Base-by-base conservation (phyloP, 2,113 vertebrate species). In the Bungarus multicinctus region DNA sequence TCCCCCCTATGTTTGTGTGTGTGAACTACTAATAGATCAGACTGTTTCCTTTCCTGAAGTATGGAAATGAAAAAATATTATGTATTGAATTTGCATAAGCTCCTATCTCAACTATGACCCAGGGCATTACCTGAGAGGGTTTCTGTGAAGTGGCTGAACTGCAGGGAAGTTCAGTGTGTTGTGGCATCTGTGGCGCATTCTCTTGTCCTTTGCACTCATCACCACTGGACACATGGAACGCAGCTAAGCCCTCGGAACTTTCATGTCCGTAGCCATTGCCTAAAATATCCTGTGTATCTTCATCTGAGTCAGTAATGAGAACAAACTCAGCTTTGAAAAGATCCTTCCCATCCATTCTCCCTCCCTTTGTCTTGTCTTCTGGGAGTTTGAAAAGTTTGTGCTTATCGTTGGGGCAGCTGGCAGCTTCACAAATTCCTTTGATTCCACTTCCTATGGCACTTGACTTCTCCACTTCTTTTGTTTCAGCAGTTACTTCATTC, bases 301-400 rank as follows among this genome's bases (percentile, higher is more conserved):
- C 98, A 90, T 96, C 97, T 0, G 97, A 97, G 94, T 99, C 98
- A 30, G 97, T 98, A 94, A 99, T 97, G 93, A 98, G 97, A 94
- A 99, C 98, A 95, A 98, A 98, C 90, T 99, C 98, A 3, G 98
- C 98, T 97, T 98, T 98, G 93, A 98, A 99, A 94, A 98, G 97
- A 86, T 98, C 97, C 91, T 97, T 95, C 87, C 98, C 97, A 47
- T 98, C 97, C 98, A 98, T 98, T 94, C 95, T 96, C 94, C 95
- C 95, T 94, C 94, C 22, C 16, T 89, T 96, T 0, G 18, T 22
- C 90, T 95, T 90, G 87, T 23, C 22, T 55, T 22, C 23, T 0
- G 4, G 89, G 92, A 88, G 90, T 95, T 93, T 94, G 91, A 94
- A 96, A 95, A 89, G n/a, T 0, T 74, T 95, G 91, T 0, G 86